phyloP scores from a whole-genome alignment of 2,113 vertebrate species.

The Eolophus roseicapilla region DNA sequence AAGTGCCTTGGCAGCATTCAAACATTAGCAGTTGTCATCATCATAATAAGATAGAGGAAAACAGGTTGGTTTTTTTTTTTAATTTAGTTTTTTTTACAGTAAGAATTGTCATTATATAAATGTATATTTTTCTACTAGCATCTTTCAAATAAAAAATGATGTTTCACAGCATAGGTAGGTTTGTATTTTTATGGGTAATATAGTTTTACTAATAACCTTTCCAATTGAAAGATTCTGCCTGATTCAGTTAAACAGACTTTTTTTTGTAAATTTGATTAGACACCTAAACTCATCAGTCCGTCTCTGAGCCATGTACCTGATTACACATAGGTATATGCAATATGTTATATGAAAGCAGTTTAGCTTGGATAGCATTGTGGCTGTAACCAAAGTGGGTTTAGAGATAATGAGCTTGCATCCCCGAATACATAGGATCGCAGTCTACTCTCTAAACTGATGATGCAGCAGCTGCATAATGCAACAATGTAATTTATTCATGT shows the following conservation, averaged over 20 bases:
- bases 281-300: conserved; percentile 41
- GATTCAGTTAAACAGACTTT: conserved; percentile 15
- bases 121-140: conserved; percentile 1
- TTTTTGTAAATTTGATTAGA: conserved; percentile 60
- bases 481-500: conserved; percentile 63
- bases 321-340: conserved; percentile 25
- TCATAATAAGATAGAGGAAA: too few species aligned
- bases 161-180: conserved; percentile 47
- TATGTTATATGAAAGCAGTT: conserved; percentile 33
- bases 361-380: conserved; percentile 33
- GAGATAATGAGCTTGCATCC: conserved; percentile 69
- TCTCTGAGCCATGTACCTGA: conserved; percentile 43
- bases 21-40: too few species aligned
- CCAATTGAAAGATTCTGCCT: conserved; percentile 45
- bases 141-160: conserved; percentile 18
- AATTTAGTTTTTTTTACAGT: neutral
- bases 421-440: conserved; percentile 20
- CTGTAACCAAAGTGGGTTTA: conserved; percentile 65
- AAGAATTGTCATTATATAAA: neutral
- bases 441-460: conserved; percentile 62
- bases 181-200: conserved; percentile 62
- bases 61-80: neutral
- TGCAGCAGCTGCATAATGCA: conserved; percentile 59
- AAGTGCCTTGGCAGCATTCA: too few species aligned
- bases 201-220: conserved; percentile 54